Conservation (phyloP, 2,113 vertebrate species). For the Artemisiospiza belli region DNA sequence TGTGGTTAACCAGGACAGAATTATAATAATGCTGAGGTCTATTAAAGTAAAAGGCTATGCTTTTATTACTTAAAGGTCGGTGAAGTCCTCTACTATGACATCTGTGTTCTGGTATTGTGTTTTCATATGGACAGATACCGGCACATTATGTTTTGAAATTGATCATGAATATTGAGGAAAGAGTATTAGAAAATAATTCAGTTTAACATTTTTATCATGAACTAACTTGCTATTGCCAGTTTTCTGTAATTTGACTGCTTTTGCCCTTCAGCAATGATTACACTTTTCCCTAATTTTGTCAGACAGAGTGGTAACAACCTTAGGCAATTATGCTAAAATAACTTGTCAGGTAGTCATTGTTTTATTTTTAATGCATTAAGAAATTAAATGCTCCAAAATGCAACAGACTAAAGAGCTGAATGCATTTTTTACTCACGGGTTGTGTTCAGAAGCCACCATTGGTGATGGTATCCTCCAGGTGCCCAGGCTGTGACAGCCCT, state of each 20-base stretch:
- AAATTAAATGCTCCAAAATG: not conserved
- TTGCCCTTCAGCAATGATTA: constrained; percentile 19
- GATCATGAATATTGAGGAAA: not conserved
- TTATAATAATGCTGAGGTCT: constrained; percentile 39
- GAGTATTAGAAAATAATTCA: not conserved
- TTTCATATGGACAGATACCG: not conserved
- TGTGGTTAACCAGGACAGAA: constrained; percentile 39
- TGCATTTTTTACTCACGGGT: not conserved
- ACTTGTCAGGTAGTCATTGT: constrained; percentile 27
- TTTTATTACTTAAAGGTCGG: constrained; percentile 59
- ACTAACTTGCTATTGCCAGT: not conserved
- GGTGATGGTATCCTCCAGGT: not conserved
- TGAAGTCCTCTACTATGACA: not conserved
- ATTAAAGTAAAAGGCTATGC: constrained; percentile 46
- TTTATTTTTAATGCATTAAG: constrained; percentile 30
- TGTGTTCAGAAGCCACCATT: not conserved
- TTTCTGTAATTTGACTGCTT: constrained; percentile 8
- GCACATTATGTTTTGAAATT: not conserved
- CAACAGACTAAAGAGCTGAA: not conserved
- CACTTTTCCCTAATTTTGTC: constrained; percentile 28
- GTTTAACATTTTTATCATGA: constrained; percentile 16
- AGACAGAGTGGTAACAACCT: not conserved
- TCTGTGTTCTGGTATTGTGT: not conserved
- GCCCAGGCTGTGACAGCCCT: not conserved
- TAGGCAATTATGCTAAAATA: constrained; percentile 26